Evolutionary conservation across 2,113 vertebrate species (phyloP).

Genomic region (Stomatorhinus ivindoensis): DNA sequence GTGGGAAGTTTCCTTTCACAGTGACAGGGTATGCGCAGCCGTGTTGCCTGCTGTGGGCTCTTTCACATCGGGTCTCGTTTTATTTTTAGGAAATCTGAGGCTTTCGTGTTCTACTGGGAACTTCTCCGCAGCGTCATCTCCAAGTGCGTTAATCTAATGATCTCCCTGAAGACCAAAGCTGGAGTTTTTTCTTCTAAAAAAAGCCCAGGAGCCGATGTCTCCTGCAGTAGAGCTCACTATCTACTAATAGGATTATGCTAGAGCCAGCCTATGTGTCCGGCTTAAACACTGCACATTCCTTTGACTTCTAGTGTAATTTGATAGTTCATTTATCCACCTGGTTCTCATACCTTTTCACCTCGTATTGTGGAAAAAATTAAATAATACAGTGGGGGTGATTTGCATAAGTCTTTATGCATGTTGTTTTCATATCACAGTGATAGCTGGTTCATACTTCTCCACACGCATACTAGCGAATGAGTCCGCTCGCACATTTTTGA

Average conservation of each 20-base stretch:
- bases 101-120: conserved; percentile 47
- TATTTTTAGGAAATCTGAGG: conserved; percentile 23
- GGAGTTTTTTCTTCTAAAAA: conserved; percentile 37
- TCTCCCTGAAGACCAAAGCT: conserved; percentile 43
- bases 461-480: no score
- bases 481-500: no score
- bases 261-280: not conserved
- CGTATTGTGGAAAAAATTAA: not conserved
- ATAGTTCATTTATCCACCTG: not conserved
- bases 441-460: no score
- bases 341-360: not conserved
- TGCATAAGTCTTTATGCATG: not conserved
- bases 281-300: not conserved
- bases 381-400: not conserved
- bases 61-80: not conserved
- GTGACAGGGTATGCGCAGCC: not conserved
- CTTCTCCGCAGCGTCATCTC: conserved; percentile 20
- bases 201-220: conserved; percentile 23
- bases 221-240: conserved; percentile 13
- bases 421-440: not conserved
- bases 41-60: not conserved
- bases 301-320: not conserved
- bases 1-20: not conserved
- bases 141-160: conserved; percentile 47
- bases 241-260: conserved; percentile 8